A percentile compares a stretch with the other conserved stretches of the same genome.
phyloP scores from a whole-genome alignment of 2,113 vertebrate species.

The Clarias macrocephalus region DNA sequence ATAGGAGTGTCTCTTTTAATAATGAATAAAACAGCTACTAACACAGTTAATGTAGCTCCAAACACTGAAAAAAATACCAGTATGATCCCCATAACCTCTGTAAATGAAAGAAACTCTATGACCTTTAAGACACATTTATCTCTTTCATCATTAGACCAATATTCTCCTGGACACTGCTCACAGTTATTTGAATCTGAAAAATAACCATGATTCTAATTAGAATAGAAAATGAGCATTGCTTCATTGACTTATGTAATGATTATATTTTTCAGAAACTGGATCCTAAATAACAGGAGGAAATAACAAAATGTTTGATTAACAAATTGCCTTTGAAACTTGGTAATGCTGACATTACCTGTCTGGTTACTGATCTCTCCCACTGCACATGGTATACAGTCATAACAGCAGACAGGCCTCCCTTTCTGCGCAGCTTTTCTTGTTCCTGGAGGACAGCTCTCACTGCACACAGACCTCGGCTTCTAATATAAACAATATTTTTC shows the following conservation, averaged over 20 bases:
- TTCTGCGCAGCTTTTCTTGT: constrained; percentile 62
- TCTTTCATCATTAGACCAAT: constrained; percentile 68
- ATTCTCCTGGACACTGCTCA: constrained; percentile 69
- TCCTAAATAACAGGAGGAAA: constrained; percentile 50
- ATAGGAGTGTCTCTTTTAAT: background rate
- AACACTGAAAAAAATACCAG: background rate
- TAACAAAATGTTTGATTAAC: constrained; percentile 52
- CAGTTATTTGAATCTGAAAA: constrained; percentile 74
- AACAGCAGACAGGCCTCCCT: constrained; percentile 66
- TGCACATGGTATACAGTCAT: constrained; percentile 64
- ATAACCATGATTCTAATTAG: constrained; percentile 47
- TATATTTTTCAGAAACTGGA: constrained; percentile 39
- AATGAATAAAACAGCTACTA: background rate
- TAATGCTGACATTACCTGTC: constrained; percentile 56
- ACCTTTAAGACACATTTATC: constrained; percentile 62
- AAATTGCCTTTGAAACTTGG: constrained; percentile 35
- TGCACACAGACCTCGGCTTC: constrained; percentile 65
- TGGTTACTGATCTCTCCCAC: constrained; percentile 61
- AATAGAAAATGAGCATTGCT: background rate
- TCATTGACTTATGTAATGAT: constrained; percentile 10
- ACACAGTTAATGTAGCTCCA: background rate
- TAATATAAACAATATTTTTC: constrained; percentile 43
- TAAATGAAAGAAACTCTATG: constrained; percentile 6
- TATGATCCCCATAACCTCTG: background rate
- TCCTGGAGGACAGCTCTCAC: constrained; percentile 63